A percentile compares a stretch with the other conserved stretches of the same genome.
Evolutionary conservation across 2,113 vertebrate genomes (phyloP).

Genomic region (Apus apus): DNA sequence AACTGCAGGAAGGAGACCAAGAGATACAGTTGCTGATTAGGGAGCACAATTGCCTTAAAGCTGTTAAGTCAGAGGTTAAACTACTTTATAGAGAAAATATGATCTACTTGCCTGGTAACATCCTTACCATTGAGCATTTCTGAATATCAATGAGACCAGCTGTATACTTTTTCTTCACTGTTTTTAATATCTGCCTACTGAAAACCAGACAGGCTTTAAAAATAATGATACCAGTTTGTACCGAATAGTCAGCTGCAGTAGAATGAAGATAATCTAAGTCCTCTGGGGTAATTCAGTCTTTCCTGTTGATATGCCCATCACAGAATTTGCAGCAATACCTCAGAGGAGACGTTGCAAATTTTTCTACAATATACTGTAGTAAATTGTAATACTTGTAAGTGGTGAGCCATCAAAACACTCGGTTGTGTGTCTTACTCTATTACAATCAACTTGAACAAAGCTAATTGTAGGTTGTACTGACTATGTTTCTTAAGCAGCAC

Average conservation of each 20-base stretch:
- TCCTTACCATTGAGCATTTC: background rate
- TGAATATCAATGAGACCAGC: background rate
- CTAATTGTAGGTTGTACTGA: background rate
- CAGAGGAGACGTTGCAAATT: background rate
- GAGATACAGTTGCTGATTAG: slow-evolving; percentile 43
- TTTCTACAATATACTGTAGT: too few relatives aligned
- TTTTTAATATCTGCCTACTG: background rate
- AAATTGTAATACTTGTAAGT: background rate
- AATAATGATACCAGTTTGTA: background rate
- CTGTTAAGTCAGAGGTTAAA: slow-evolving; percentile 62
- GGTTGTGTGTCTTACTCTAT: background rate
- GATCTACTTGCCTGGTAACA: background rate
- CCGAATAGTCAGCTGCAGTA: background rate
- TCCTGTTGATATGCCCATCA: background rate
- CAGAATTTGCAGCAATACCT: background rate
- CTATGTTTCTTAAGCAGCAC: background rate
- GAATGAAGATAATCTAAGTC: background rate
- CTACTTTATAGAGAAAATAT: slow-evolving; percentile 45
- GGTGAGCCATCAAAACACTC: background rate
- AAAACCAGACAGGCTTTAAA: slow-evolving; percentile 22
- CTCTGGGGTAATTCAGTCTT: background rate
- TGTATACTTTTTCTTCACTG: background rate
- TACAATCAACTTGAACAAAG: background rate
- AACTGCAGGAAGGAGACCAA: slow-evolving; percentile 26
- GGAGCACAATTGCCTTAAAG: slow-evolving; percentile 50